phyloP scores from a whole-genome alignment of 2,797 vertebrate genomes.

The Heteromormyrus szaboi region DNA sequence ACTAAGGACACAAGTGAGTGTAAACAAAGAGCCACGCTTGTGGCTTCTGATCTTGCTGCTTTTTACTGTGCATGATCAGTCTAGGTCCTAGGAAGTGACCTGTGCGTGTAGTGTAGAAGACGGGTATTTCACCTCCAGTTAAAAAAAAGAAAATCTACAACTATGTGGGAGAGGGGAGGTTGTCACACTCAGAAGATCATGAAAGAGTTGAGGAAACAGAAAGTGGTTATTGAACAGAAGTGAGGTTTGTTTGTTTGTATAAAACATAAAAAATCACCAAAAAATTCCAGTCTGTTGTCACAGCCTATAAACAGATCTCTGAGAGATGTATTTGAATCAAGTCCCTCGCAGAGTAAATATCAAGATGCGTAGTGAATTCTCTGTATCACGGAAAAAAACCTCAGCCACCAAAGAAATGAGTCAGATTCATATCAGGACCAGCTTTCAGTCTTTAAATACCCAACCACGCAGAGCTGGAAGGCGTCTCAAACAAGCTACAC shows the following conservation, averaged over 20 bases:
- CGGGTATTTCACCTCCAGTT: not conserved
- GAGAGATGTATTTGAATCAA: not conserved
- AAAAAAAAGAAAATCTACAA: not conserved
- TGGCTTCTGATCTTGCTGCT: not conserved
- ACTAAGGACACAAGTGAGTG: not conserved
- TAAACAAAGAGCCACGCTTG: slow-evolving; percentile 1
- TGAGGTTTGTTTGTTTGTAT: not conserved
- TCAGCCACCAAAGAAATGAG: not conserved
- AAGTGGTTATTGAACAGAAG: not conserved
- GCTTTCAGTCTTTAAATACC: slow-evolving; percentile 7
- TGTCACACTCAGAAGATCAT: not conserved
- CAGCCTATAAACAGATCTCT: not conserved
- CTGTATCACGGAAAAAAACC: not conserved
- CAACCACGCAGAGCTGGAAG: not conserved
- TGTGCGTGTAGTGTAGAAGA: not conserved
- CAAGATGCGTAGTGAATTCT: not conserved
- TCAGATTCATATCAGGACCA: slow-evolving; percentile 4
- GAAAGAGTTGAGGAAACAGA: not conserved
- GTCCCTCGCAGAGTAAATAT: not conserved
- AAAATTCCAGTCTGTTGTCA: not conserved
- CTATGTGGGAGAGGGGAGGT: not conserved
- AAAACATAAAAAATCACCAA: not conserved
- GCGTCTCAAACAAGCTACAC: not conserved
- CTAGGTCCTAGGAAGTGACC: not conserved
- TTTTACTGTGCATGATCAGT: not conserved